Base-by-base conservation (phyloP, 2,888 invertebrate species). In the Helobdella robusta region DNA sequence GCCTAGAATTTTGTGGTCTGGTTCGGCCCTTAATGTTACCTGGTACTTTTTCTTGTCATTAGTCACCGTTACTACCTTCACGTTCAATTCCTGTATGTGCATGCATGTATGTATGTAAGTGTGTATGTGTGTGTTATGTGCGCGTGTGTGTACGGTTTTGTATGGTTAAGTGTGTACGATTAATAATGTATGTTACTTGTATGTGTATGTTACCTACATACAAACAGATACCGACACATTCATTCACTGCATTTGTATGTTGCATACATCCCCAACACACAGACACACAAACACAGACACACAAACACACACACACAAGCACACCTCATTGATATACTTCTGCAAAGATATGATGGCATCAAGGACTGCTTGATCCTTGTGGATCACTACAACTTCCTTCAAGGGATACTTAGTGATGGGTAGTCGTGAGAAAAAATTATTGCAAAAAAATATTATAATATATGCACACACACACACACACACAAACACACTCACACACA, bases 41-140 rank as follows among this genome's bases (percentile, higher is more conserved):
- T 92, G 93, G 80, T 91, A 98, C 73, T 88, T 89, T 71, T 87
- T 84, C 80, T 94, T 95, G 74, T 99, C 91, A 48, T 86, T 86
- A 2, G 91, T 89, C 0, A 90, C 83, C 0, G 87, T 88, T 64
- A 99, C 81, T 72, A 85, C 85, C 67, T 87, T 86, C 0, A 98
- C 87, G 79, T 98, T 98, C 74, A 97, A 83, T 81, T 99, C 98
- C 77, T 80, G 67, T n/a, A n/a, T n/a, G n/a, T n/a, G n/a, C n/a
- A n/a, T n/a, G n/a, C n/a, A n/a, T n/a, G n/a, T n/a, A n/a, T n/a
- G n/a, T n/a, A n/a, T n/a, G n/a, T n/a, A n/a, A n/a, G n/a, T n/a
- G n/a, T n/a, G n/a, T n/a, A n/a, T n/a, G n/a, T n/a, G n/a, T n/a
- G n/a, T n/a, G n/a, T n/a, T n/a, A n/a, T n/a, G n/a, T n/a, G n/a